Percentiles rank a stretch among this genome's conserved stretches.
Evolutionary conservation across 2,888 invertebrate genomes (phyloP).

Genomic region (Apamea epomidion): DNA sequence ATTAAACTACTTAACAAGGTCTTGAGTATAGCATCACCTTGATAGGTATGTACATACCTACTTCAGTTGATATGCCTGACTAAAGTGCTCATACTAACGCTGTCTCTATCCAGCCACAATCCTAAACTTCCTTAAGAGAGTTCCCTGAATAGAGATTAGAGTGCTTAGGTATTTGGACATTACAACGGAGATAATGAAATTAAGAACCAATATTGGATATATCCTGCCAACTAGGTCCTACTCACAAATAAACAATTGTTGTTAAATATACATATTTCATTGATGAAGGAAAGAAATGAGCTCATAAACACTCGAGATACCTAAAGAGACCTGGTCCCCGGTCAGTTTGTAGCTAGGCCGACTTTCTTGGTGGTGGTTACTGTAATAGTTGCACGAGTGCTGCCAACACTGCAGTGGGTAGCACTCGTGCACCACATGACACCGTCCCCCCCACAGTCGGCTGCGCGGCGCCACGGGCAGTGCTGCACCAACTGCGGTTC

Average conservation of each 20-base stretch:
- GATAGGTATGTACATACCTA: not conserved
- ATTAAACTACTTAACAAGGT: constrained; percentile 38
- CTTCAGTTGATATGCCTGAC: constrained; percentile 1
- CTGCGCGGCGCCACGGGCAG: constrained; percentile 96
- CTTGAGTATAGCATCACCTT: constrained; percentile 18
- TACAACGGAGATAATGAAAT: not conserved
- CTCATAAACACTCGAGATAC: no score
- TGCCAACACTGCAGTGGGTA: not conserved
- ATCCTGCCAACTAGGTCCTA: not conserved
- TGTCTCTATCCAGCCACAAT: not conserved
- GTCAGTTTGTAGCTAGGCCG: not conserved
- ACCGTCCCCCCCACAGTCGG: constrained; percentile 91
- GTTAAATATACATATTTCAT: not conserved
- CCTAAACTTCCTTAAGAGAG: not conserved
- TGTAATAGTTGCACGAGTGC: not conserved
- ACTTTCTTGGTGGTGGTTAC: constrained; percentile 5
- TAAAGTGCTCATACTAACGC: not conserved
- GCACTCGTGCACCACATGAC: constrained; percentile 16
- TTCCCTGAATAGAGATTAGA: not conserved
- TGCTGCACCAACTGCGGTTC: constrained; percentile 99
- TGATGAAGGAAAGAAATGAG: not conserved
- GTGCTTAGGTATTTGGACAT: not conserved
- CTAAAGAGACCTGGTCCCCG: not conserved
- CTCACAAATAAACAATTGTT: not conserved
- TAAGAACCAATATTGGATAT: not conserved